Evolutionary conservation across 2,797 vertebrate species (phyloP).

Genomic region (Fistularia tabacaria): DNA sequence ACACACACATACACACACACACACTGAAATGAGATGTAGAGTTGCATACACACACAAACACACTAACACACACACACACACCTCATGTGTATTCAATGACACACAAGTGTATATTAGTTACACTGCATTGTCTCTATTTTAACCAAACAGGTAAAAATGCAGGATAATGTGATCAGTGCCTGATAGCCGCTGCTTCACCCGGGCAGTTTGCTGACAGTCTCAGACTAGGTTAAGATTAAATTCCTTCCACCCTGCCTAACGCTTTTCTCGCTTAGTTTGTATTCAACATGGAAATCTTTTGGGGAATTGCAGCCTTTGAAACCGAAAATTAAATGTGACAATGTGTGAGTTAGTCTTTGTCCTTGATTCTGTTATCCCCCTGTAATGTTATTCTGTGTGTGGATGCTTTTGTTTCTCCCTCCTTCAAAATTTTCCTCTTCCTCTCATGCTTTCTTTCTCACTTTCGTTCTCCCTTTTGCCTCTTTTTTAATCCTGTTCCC

Average conservation of each 20-base stretch:
- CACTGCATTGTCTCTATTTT: background rate
- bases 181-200: slow-evolving; percentile 27
- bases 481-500: slow-evolving; percentile 23
- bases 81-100: background rate
- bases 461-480: slow-evolving; percentile 29
- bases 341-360: slow-evolving; percentile 69
- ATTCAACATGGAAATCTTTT: slow-evolving; percentile 64
- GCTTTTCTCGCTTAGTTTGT: slow-evolving; percentile 53
- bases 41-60: no score
- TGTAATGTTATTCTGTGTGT: slow-evolving; percentile 41
- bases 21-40: background rate
- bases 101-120: slow-evolving; percentile 1
- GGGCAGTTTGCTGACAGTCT: slow-evolving; percentile 52
- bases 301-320: slow-evolving; percentile 64
- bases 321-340: slow-evolving; percentile 71
- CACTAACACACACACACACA: slow-evolving; percentile 2
- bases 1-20: background rate
- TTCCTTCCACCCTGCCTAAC: slow-evolving; percentile 31
- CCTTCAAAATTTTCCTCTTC: slow-evolving; percentile 43
- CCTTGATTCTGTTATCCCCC: slow-evolving; percentile 63
- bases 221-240: slow-evolving; percentile 39
- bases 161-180: slow-evolving; percentile 42
- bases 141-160: slow-evolving; percentile 24
- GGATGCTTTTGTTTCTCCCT: slow-evolving; percentile 43
- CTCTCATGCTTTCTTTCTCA: slow-evolving; percentile 28